Conservation (phyloP, 2,113 vertebrate genomes). For the Onychostruthus taczanowskii region DNA sequence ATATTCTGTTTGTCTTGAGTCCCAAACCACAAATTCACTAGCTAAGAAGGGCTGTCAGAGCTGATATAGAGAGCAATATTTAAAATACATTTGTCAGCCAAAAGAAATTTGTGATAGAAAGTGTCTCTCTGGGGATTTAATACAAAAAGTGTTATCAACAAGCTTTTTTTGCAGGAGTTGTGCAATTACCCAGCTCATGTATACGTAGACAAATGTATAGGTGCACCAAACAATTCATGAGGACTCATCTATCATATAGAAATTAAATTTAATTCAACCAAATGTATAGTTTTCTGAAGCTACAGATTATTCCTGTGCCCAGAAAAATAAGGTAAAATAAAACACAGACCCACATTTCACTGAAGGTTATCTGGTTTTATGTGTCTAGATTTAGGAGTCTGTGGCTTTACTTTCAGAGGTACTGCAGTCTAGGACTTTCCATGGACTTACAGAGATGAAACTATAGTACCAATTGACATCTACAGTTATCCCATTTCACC, state of each 20-base stretch:
- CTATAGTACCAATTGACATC: too few relatives aligned
- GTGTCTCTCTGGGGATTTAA: not conserved
- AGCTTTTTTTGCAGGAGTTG: not conserved
- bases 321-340: not conserved
- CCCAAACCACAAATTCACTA: not conserved
- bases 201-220: accelerated
- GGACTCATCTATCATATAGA: not conserved
- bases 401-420: not conserved
- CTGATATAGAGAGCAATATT: not conserved
- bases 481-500: not conserved
- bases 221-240: not conserved
- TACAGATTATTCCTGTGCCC: not conserved
- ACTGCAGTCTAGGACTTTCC: not conserved
- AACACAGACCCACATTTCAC: not conserved
- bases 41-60: not conserved
- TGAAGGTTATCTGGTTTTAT: not conserved
- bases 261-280: not conserved
- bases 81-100: not conserved
- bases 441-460: not conserved
- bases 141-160: not conserved
- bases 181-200: not conserved
- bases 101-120: not conserved
- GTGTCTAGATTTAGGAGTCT: not conserved
- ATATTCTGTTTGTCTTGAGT: not conserved
- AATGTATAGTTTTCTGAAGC: not conserved